These are phyloP conservation scores for Diachrysia chrysitis DNA, from an alignment of 2,888 invertebrate genomes.

Conservation along the genomic window DNA sequence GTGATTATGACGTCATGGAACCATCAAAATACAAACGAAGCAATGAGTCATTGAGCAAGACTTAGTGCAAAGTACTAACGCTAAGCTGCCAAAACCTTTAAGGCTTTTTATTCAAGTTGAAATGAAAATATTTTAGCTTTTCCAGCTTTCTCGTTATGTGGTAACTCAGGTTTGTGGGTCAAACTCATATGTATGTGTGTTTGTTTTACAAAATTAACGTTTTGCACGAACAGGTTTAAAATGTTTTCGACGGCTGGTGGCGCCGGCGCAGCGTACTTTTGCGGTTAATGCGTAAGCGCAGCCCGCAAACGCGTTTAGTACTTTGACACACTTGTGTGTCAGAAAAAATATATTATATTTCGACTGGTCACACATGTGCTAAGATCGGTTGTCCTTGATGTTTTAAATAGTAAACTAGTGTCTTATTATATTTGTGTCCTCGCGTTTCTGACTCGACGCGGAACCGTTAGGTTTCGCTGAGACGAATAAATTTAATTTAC, in stretches of 20 bases:
- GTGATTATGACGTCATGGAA: not conserved
- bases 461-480: conserved; percentile 47
- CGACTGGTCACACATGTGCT: conserved; percentile 48
- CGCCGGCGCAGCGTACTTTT: conserved; percentile 73
- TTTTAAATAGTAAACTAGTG: conserved; percentile 48
- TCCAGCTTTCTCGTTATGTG: conserved; percentile 75
- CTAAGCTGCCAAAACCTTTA: conserved; percentile 37
- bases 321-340: conserved; percentile 82
- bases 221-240: conserved; percentile 78
- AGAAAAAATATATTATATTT: conserved; percentile 52
- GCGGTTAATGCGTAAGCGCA: conserved; percentile 81
- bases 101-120: conserved; percentile 44
- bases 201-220: conserved; percentile 82
- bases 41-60: conserved; percentile 26
- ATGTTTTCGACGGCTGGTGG: conserved; percentile 74
- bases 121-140: conserved; percentile 75
- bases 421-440: conserved; percentile 25
- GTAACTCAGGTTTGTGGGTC: conserved; percentile 74
- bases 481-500: conserved; percentile 47
- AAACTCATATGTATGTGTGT: conserved; percentile 66
- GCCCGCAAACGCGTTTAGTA: conserved; percentile 77
- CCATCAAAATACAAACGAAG: conserved; percentile 1
- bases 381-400: conserved; percentile 31
- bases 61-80: conserved; percentile 28
- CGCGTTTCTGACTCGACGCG: conserved; percentile 26